Conservation (phyloP, 2,888 invertebrate genomes). For the Erebia epiphron region DNA sequence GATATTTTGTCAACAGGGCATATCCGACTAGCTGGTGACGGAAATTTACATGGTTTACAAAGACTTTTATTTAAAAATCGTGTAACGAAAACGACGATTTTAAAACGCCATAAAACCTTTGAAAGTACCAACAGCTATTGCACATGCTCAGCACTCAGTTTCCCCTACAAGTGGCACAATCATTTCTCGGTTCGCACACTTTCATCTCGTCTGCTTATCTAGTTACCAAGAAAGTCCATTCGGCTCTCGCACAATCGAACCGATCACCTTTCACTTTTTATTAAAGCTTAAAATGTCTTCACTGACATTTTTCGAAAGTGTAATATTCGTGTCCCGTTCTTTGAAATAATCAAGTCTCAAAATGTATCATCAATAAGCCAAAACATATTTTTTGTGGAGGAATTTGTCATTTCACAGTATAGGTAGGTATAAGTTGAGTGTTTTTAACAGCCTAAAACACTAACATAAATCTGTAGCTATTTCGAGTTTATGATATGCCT, state of each 20-base stretch:
- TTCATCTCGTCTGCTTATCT: slow-evolving; percentile 72
- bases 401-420: background rate
- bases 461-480: background rate
- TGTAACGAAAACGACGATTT: background rate
- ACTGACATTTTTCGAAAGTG: slow-evolving; percentile 48
- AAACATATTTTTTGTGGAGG: background rate
- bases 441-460: background rate
- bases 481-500: background rate
- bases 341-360: background rate
- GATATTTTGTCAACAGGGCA: background rate
- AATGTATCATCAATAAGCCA: slow-evolving; percentile 1
- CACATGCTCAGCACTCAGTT: slow-evolving; percentile 42
- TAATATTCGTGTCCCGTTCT: slow-evolving; percentile 24
- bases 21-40: background rate
- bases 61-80: slow-evolving; percentile 11
- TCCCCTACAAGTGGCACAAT: slow-evolving; percentile 60
- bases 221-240: slow-evolving; percentile 65
- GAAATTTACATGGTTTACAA: background rate
- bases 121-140: slow-evolving; percentile 16
- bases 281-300: slow-evolving; percentile 71
- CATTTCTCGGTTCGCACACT: slow-evolving; percentile 69
- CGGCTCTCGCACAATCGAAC: slow-evolving; percentile 55
- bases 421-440: background rate
- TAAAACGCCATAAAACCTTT: slow-evolving; percentile 5
- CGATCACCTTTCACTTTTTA: slow-evolving; percentile 77